Evolutionary conservation across 1,140 invertebrate species (phyloP).

Genomic region (Lycorma delicatula): DNA sequence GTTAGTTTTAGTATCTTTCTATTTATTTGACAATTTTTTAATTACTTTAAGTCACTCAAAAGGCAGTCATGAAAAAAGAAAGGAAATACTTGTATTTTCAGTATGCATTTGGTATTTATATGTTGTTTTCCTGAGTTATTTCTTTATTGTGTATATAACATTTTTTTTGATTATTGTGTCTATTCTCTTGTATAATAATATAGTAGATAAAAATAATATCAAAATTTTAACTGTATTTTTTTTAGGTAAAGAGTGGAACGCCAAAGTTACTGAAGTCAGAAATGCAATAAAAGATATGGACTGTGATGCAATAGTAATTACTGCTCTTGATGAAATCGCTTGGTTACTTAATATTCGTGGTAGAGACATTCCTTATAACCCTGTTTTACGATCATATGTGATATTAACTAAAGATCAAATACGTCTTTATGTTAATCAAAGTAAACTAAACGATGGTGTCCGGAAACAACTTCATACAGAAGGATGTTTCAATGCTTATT

Average conservation of each 20-base stretch:
- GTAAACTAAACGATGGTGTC: constrained; percentile 46
- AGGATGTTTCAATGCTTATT: constrained; percentile 50
- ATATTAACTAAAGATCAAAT: constrained; percentile 55
- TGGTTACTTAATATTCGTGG: constrained; percentile 95
- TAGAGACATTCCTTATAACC: constrained; percentile 78
- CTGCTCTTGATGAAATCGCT: constrained; percentile 84
- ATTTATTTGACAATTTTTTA: no score
- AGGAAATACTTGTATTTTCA: no score
- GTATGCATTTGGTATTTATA: no score
- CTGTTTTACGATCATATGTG: constrained; percentile 71
- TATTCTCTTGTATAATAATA: no score
- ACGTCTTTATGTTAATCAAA: constrained; percentile 50
- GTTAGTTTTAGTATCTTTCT: no score
- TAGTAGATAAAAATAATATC: no score
- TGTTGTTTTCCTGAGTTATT: no score
- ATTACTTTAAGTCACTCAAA: no score
- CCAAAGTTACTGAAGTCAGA: constrained; percentile 61
- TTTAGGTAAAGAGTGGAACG: constrained; percentile 56
- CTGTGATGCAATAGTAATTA: constrained; percentile 73
- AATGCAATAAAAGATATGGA: constrained; percentile 51
- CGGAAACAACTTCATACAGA: constrained; percentile 49
- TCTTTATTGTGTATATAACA: no score
- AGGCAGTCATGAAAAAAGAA: no score
- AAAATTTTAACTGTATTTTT: no score
- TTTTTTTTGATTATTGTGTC: no score